Evolutionary conservation across 2,113 vertebrate species (phyloP), one percentile per base, ranked within the genome.

Genomic region (Apodemus speciosus): DNA sequence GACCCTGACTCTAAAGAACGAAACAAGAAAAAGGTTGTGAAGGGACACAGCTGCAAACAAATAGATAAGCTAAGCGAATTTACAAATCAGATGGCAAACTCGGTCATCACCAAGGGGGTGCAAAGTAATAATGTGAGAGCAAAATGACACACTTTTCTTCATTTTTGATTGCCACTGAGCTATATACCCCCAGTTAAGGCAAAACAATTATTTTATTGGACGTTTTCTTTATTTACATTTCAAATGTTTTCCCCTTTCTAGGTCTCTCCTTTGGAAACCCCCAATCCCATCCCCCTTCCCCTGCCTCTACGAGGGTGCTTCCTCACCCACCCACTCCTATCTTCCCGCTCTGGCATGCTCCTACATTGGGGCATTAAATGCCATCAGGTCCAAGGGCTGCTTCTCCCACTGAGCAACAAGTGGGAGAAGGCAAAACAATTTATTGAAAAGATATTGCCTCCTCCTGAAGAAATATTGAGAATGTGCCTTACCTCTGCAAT

Each of bases 401-500:
- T 46, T 6, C 43, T 46, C 43, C 43, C 43, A 46, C 43, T 46
- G 43, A 46, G 3, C 43, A 46, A 46, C 6, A 46, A 46, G 43
- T 46, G 43, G 43, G 43, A 46, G 43, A 18, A 64, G 32, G 23
- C 3, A 20, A 88, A 75, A 92, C 4, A 79, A 21, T 40, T 58
- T 69, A 58, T 83, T 1, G 21, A n/a, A 23, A 96, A 91, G 64
- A 75, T 92, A 72, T 8, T 92, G 49, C 18, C 9, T 85, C 23
- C 66, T 95, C 53, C 56, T 91, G 38, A 94, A 76, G 79, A 68
- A 64, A 90, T 93, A 40, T 21, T 84, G 51, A 62, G 53, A 62
- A 35, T 73, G 73, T 83, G 6, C 6, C 83, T 88, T 56, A 81
- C 40, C n/a, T 79, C 25, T 64, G 3, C 14, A 92, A 13, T 71